Evolutionary conservation across 2,113 vertebrate species (phyloP), one percentile per base, ranked within the genome.

Genomic region (Phylloscopus trochiloides): DNA sequence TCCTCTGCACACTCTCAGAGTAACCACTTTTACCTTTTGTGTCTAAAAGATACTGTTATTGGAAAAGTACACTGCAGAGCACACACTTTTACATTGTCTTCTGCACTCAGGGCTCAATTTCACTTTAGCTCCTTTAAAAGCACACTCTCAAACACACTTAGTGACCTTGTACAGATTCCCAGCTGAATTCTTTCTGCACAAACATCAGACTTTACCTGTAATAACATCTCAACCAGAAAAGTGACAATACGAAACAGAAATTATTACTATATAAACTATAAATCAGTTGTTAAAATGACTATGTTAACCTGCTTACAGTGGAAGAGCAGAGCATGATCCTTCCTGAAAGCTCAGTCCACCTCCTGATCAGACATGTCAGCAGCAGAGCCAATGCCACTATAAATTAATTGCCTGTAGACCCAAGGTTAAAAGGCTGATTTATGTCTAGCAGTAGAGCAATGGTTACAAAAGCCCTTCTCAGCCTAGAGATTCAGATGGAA

Each of bases 331-430:
- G 20, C 13, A 61, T 1, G 1, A 12, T 52, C 34, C 71, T 72
- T 86, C 18, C 59, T 73, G 63, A 74, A 89, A 87, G 28, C 32
- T 14, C 68, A 71, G 73, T 34, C 55, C 47, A 71, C 21, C 36
- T 66, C 51, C 65, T 13, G 11, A 38, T 34, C 2, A 4, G 51
- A n/a, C 1, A 0, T 3, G 1, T 54, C 72, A 73, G 31, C 21
- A 59, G 51, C 55, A 62, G 29, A 54, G 38, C 14, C 38, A 58
- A 17, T 25, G 26, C 12, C 54, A 38, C 32, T 17, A 34, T 10
- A 66, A 77, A 92, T 68, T 32, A 57, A 83, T 40, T 9, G 14
- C 40, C 34, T 55, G 14, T 14, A 92, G 83, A 79, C 3, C 31
- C 25, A 29, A 31, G 62, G 48, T 17, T 86, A 38, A 83, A 90